phyloP scores from a whole-genome alignment of 2,888 invertebrate genomes.

The Rapana venosa region DNA sequence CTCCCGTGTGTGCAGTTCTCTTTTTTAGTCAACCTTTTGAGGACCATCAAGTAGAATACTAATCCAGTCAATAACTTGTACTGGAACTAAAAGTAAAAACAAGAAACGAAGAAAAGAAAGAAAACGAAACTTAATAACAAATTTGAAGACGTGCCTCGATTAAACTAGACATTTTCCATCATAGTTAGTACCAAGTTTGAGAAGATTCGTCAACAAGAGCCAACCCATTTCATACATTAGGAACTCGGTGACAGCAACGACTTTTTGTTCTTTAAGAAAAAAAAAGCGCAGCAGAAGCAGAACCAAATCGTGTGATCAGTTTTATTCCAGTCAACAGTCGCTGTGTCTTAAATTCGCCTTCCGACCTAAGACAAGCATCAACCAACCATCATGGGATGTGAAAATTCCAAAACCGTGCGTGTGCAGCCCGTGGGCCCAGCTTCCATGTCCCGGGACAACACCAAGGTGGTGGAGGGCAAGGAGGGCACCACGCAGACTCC shows the following conservation, averaged over 20 bases:
- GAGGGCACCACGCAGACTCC: conserved; percentile 55
- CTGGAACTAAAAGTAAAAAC: background rate
- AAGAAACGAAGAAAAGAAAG: background rate
- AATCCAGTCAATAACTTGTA: too few species aligned
- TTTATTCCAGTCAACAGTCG: background rate
- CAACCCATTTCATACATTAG: too few species aligned
- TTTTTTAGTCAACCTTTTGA: background rate
- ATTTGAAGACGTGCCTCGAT: too few species aligned
- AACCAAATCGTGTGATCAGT: background rate
- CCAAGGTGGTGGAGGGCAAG: conserved; percentile 54
- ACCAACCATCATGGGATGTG: conserved; percentile 63
- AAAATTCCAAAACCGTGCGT: conserved; percentile 63
- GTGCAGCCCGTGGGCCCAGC: conserved; percentile 64
- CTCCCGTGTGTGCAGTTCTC: background rate
- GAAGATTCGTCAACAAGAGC: too few species aligned
- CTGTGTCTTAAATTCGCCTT: background rate
- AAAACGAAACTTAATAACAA: background rate
- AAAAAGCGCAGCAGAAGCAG: background rate
- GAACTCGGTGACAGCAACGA: too few species aligned
- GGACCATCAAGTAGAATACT: background rate
- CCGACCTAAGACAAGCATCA: too few species aligned
- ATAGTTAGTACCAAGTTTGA: too few species aligned
- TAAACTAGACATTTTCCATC: too few species aligned
- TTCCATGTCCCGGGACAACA: conserved; percentile 50
- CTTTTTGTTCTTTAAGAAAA: too few species aligned